phyloP scores from a whole-genome alignment of 1,140 invertebrate species.

The Brachionus rotundiformis region DNA sequence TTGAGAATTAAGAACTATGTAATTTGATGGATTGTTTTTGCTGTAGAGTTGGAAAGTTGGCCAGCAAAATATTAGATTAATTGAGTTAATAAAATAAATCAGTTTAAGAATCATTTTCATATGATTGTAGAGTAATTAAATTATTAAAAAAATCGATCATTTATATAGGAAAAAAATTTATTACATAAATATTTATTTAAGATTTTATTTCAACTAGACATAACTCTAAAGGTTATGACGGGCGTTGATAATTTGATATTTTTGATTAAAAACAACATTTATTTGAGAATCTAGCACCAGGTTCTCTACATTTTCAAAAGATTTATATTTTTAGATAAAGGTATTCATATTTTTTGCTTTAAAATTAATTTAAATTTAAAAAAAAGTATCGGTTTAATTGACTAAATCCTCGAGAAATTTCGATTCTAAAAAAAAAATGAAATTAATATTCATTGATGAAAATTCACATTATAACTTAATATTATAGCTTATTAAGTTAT shows the following conservation, averaged over 20 bases:
- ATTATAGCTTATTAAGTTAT: no score
- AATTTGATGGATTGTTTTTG: slow-evolving; percentile 1
- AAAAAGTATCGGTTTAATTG: no score
- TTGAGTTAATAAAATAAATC: not conserved
- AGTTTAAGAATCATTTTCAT: not conserved
- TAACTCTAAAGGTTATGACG: not conserved
- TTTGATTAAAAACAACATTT: not conserved
- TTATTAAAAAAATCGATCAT: not conserved
- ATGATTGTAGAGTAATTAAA: not conserved
- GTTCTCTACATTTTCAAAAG: no score
- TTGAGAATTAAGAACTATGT: not conserved
- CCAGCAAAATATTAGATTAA: slow-evolving; percentile 26
- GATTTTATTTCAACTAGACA: not conserved
- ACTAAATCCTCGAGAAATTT: no score
- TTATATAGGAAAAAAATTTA: not conserved
- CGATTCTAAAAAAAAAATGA: no score
- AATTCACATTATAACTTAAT: no score
- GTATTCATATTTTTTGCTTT: no score
- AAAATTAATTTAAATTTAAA: no score
- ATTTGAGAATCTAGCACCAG: no score
- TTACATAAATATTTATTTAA: not conserved
- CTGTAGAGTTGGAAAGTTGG: slow-evolving; percentile 33
- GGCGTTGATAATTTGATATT: not conserved
- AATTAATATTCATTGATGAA: no score
- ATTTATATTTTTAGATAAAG: no score